Percentiles rank a stretch among this genome's conserved stretches.
Conservation (phyloP, 1,140 invertebrate genomes). For the Ruditapes philippinarum region DNA sequence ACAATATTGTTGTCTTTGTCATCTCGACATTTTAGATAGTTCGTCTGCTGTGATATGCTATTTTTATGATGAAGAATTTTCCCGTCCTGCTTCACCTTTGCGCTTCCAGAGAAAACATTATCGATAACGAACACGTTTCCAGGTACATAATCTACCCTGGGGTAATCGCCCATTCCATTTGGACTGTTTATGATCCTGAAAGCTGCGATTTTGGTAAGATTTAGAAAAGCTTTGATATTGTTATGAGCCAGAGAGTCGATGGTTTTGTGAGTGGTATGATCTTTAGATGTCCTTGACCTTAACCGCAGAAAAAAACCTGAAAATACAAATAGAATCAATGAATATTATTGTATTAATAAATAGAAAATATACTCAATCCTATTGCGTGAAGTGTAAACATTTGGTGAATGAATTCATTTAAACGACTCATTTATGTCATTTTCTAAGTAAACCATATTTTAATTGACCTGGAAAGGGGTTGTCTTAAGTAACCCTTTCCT, state of each 20-base stretch:
- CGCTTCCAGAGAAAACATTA: slow-evolving; percentile 58
- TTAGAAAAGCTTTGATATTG: slow-evolving; percentile 67
- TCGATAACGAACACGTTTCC: slow-evolving; percentile 73
- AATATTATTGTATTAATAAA: too few relatives aligned
- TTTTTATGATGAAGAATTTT: slow-evolving; percentile 58
- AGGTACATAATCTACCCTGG: slow-evolving; percentile 65
- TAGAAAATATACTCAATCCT: too few relatives aligned
- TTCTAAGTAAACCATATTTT: too few relatives aligned
- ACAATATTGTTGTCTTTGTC: slow-evolving; percentile 66
- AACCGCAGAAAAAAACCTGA: slow-evolving; percentile 69
- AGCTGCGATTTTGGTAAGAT: slow-evolving; percentile 66
- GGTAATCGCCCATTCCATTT: slow-evolving; percentile 58
- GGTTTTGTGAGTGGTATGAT: slow-evolving; percentile 59
- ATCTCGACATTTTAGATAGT: slow-evolving; percentile 70
- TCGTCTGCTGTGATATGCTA: slow-evolving; percentile 47
- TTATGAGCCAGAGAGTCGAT: slow-evolving; percentile 58
- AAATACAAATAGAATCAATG: too few relatives aligned
- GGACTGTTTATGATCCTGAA: slow-evolving; percentile 61
- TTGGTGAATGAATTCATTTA: too few relatives aligned
- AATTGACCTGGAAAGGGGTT: too few relatives aligned
- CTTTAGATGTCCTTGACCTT: slow-evolving; percentile 67
- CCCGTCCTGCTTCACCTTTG: slow-evolving; percentile 56
- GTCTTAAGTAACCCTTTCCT: too few relatives aligned
- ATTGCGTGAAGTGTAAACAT: too few relatives aligned
- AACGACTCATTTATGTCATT: too few relatives aligned